Evolutionary conservation across 2,888 invertebrate genomes (phyloP), one percentile per base, ranked within the genome.

Genomic region (Noctua comes): DNA sequence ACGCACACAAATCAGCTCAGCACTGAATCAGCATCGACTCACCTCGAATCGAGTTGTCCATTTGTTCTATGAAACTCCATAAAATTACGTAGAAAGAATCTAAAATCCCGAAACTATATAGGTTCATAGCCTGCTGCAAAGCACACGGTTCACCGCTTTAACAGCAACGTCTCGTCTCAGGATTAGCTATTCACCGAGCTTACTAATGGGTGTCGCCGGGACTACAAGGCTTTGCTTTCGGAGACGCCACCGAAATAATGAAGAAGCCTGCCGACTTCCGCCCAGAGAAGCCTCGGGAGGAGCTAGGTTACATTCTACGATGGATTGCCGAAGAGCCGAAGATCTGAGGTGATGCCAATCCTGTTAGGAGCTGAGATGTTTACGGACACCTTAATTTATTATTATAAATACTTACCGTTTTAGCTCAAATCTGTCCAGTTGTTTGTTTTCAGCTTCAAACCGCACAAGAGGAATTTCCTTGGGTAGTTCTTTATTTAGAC

Each of bases 341-440:
- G 2, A 72, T 16, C 6, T 10, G 27, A 27, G 16, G 36, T 21
- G 36, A 27, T n/a, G 31, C 43, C 5, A 6, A 43, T n/a, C 8
- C 27, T 0, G n/a, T 65, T 21, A 10, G 31, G 16, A 43, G 16
- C n/a, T 54, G 4, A 24, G 68, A 48, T 48, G 3, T 79, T 31
- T 24, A 10, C 48, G 4, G 31, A 11, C 11, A n/a, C 43, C 10
- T 46, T 73, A 27, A 51, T 3, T 36, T 51, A n/a, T 27, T 11
- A 4, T 4, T 7, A 8, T n/a, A 68, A 59, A 36, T 46, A 36
- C 27, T 76, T 36, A 79, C 79, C 51, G 66, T 18, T 36, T 43
- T 11, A 27, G 13, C 24, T 62, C 24, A 54, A 68, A 8, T 54
- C 51, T 75, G 7, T 59, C 31, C 43, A 51, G 31, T 43, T 2